A percentile compares a stretch with the other conserved stretches of the same genome.
These are phyloP conservation scores for Opisthocomus hoazin DNA, from an alignment of 2,113 vertebrate genomes.

Conservation along the genomic window DNA sequence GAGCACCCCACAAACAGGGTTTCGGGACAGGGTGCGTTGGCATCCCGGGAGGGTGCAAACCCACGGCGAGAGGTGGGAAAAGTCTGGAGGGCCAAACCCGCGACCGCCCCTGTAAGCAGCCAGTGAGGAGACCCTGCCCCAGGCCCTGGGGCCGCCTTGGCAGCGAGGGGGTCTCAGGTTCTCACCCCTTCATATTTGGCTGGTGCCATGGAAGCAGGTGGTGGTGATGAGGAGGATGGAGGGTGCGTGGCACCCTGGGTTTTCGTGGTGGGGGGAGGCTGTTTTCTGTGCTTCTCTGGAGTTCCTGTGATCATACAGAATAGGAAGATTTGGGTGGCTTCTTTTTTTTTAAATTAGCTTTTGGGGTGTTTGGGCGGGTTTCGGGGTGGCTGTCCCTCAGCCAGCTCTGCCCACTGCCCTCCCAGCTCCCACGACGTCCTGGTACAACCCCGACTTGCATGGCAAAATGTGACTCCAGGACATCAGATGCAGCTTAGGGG, in stretches of 20 bases:
- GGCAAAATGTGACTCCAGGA: neutral
- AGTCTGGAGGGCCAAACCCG: neutral
- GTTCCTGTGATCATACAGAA: neutral
- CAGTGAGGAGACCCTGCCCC: neutral
- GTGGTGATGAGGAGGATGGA: neutral
- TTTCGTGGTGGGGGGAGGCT: neutral
- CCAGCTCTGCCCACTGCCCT: neutral
- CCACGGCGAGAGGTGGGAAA: neutral
- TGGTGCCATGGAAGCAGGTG: neutral
- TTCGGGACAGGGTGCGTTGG: accelerated
- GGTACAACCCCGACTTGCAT: accelerated
- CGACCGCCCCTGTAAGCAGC: accelerated
- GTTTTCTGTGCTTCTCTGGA: neutral
- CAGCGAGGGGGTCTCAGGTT: neutral
- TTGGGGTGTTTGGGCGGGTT: neutral
- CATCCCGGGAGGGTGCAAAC: too few relatives aligned
- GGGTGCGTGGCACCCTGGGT: neutral
- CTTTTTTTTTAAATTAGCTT: neutral
- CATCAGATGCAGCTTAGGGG: neutral
- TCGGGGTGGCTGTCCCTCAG: neutral
- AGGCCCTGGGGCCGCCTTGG: neutral
- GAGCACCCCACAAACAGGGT: too few relatives aligned
- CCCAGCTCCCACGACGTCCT: neutral
- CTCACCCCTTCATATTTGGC: neutral
- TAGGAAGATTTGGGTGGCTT: neutral